phyloP scores from a whole-genome alignment of 2,797 vertebrate species.

The Apodemus agrarius region DNA sequence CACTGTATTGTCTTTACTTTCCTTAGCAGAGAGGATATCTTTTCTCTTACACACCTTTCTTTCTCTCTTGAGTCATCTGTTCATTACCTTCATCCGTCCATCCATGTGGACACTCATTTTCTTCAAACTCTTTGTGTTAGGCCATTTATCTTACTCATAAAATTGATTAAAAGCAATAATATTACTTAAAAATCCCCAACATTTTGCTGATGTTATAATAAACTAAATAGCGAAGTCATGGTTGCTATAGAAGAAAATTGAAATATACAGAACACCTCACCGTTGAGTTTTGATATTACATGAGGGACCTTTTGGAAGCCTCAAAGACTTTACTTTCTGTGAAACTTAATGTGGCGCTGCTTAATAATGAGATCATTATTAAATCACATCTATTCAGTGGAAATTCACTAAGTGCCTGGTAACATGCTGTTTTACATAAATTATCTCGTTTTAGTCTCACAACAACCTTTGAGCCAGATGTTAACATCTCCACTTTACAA shows the following conservation, averaged over 20 bases:
- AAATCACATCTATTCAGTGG: slow-evolving; percentile 21
- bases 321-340: slow-evolving; percentile 46
- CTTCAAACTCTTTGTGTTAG: slow-evolving; percentile 23
- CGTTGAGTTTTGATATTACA: slow-evolving; percentile 22
- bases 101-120: not conserved
- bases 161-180: slow-evolving; percentile 50
- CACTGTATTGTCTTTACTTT: not conserved
- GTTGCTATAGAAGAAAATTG: slow-evolving; percentile 57
- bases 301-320: slow-evolving; percentile 22
- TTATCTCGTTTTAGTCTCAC: slow-evolving; percentile 42
- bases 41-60: not conserved
- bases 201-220: slow-evolving; percentile 62
- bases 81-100: slow-evolving; percentile 57
- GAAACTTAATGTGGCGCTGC: slow-evolving; percentile 50
- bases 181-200: slow-evolving; percentile 6
- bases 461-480: slow-evolving; percentile 31
- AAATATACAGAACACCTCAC: slow-evolving; percentile 47
- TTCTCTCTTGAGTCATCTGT: slow-evolving; percentile 3
- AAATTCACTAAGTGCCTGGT: slow-evolving; percentile 32
- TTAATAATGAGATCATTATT: slow-evolving; percentile 58
- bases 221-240: not conserved
- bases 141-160: slow-evolving; percentile 20
- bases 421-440: slow-evolving; percentile 14
- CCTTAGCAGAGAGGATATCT: slow-evolving; percentile 7
- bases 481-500: not conserved